A percentile compares a stretch with the other conserved stretches of the same genome.
Evolutionary conservation across 1,140 invertebrate species (phyloP).

Genomic region (Trichogramma pretiosum): DNA sequence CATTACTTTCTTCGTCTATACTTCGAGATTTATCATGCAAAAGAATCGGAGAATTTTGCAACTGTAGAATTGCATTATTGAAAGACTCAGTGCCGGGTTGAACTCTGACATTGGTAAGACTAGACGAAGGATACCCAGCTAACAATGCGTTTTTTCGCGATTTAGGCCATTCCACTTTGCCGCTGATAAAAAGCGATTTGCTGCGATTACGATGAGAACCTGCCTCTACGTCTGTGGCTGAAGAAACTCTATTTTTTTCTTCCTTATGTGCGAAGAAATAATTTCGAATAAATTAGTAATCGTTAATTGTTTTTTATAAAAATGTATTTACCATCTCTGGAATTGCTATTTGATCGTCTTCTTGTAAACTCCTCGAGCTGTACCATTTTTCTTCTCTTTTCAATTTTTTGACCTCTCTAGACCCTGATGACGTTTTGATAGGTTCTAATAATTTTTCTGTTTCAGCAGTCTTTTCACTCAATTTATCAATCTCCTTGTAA

Average conservation of each 20-base stretch:
- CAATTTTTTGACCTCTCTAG: constrained; percentile 1
- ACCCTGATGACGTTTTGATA: background rate
- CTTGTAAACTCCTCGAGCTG: constrained; percentile 37
- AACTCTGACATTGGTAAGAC: constrained; percentile 30
- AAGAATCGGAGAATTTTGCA: constrained; percentile 1
- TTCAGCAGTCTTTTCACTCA: background rate
- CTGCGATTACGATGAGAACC: constrained; percentile 12
- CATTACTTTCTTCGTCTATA: too few relatives aligned
- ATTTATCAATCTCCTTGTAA: constrained; percentile 1
- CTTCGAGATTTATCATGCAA: too few relatives aligned
- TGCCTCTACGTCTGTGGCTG: constrained; percentile 25
- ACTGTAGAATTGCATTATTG: constrained; percentile 20
- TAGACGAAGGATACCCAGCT: constrained; percentile 24
- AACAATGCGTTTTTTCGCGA: background rate
- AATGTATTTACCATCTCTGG: constrained; percentile 9
- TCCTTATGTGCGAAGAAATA: too few relatives aligned
- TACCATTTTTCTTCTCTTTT: constrained; percentile 26
- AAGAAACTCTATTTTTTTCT: constrained; percentile 24
- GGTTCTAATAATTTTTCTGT: background rate
- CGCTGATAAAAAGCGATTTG: constrained; percentile 11
- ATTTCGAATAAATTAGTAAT: too few relatives aligned
- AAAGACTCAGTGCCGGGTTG: constrained; percentile 24
- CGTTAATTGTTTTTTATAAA: too few relatives aligned
- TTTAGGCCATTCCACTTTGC: constrained; percentile 1
- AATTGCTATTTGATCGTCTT: constrained; percentile 19